Conservation (phyloP, 2,797 vertebrate species). For the Hypotaenidia philippensis region DNA sequence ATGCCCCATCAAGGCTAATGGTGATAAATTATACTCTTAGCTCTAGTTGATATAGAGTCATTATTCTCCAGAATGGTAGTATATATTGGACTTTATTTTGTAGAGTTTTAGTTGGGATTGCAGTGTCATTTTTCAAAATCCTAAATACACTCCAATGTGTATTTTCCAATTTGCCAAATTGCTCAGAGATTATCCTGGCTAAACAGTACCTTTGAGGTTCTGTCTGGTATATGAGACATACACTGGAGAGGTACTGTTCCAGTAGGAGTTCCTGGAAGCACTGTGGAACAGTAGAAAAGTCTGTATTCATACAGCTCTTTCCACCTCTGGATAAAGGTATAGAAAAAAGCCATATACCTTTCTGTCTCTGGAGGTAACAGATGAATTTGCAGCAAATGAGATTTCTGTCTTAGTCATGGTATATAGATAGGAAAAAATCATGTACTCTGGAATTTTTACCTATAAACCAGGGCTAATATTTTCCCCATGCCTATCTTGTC, state of each 20-base stretch:
- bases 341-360: background rate
- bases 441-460: background rate
- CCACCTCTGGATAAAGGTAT: background rate
- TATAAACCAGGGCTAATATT: background rate
- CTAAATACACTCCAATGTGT: background rate
- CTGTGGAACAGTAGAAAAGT: background rate
- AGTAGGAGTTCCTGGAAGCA: background rate
- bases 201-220: background rate
- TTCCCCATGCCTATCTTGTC: background rate
- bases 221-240: background rate
- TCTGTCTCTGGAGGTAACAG: background rate
- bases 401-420: background rate
- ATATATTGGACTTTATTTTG: slow-evolving; percentile 15
- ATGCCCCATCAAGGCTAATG: slow-evolving; percentile 56
- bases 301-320: background rate
- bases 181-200: background rate
- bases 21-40: slow-evolving; percentile 53
- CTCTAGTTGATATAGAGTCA: slow-evolving; percentile 35
- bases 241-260: background rate
- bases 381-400: background rate
- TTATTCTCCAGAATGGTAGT: slow-evolving; percentile 22
- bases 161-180: background rate
- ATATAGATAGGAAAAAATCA: background rate
- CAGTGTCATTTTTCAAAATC: slow-evolving; percentile 13
- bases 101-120: background rate